Evolutionary conservation across 2,113 vertebrate genomes (phyloP), one percentile per base, ranked within the genome.

Genomic region (Corythaeola cristata): DNA sequence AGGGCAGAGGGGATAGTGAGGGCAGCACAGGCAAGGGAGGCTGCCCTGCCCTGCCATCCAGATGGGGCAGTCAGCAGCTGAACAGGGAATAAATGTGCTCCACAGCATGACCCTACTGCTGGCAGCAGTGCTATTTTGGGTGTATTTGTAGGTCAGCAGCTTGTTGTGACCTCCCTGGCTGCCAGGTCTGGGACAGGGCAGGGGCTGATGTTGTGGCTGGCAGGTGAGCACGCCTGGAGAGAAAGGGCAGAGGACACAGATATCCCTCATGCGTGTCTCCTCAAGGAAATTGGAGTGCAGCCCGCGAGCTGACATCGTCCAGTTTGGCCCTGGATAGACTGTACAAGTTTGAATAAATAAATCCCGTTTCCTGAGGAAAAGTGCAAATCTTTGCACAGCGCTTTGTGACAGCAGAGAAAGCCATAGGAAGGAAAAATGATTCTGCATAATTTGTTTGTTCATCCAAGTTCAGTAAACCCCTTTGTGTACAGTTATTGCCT

Each of bases 61-160:
- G 5, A 5, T 9, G 35, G 37, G 60, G 10, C 24, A 47, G 20
- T 12, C 20, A 44, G 60, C 47, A 60, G 23, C 39, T 33, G 27
- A 37, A 50, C 9, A 17, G 24, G 15, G 12, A 4, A 78, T n/a
- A 63, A 89, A 35, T 4, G 19, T 33, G 47, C 55, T 60, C 14
- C 2, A 2, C 10, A 32, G 66, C 53, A 58, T 12, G 20, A 37
- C 8, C 12, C 39, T 0, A 0, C 41, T 62, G n/a, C 27, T 2
- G 5, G 68, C 72, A 84, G 21, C n/a, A 64, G 18, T 8, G 27
- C 3, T 69, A 2, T 39, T 62, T 50, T 53, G 78, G 30, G 47
- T 45, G 62, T 0, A 0, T 44, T 44, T 52, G 35, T 28, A 0
- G 0, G 37, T 2, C 2, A 3, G 16, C 39, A 88, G 19, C 4